Conservation (phyloP, 2,113 vertebrate genomes). For the Hemiprocne comata region DNA sequence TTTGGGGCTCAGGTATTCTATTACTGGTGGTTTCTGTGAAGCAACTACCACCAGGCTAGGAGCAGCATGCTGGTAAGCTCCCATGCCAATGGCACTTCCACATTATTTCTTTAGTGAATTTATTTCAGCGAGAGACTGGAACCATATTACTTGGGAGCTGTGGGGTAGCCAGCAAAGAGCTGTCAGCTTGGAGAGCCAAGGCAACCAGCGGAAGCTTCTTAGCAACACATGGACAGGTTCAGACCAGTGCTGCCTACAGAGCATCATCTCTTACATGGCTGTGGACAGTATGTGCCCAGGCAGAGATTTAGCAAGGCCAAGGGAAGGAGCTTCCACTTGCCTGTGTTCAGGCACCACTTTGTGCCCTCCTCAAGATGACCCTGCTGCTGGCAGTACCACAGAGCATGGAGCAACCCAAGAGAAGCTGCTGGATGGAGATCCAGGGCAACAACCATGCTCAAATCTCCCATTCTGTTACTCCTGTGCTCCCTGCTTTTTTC, state of each 20-base stretch:
- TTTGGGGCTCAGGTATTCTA: background rate
- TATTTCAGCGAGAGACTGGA: background rate
- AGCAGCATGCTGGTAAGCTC: background rate
- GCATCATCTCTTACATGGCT: background rate
- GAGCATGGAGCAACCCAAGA: background rate
- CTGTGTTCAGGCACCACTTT: background rate
- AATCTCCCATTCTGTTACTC: fast-evolving
- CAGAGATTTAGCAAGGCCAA: background rate
- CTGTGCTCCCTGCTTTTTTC: background rate
- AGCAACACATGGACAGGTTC: background rate
- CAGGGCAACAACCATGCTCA: background rate
- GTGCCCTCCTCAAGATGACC: background rate
- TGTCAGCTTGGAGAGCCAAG: background rate
- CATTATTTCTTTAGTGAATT: background rate
- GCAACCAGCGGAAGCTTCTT: background rate
- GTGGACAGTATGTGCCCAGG: background rate
- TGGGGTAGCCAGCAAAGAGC: background rate
- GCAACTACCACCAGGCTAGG: background rate
- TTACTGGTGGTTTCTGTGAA: background rate
- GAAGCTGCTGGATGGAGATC: background rate
- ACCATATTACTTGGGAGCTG: background rate
- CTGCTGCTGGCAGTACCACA: background rate
- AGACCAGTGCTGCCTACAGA: background rate
- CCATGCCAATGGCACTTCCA: background rate
- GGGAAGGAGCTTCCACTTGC: background rate